Evolutionary conservation across 2,888 invertebrate genomes (phyloP), one percentile per base, ranked within the genome.

Genomic region (Dichetophora obliterata): DNA sequence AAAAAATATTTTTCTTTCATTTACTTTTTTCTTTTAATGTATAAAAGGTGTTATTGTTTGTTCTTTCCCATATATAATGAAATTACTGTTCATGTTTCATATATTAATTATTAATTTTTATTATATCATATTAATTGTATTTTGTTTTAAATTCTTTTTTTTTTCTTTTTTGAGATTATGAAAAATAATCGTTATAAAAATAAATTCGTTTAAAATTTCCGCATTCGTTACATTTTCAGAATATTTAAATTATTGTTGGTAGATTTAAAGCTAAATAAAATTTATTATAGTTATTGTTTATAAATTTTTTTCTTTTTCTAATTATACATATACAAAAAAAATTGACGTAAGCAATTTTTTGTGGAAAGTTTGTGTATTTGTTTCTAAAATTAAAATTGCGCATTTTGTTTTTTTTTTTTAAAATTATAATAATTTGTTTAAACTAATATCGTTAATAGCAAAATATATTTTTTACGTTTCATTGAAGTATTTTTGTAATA

Each of bases 291-390:
- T 54, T 54, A 54, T 6, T 54, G 19, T n/a, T 19, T 54, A 22
- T 54, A 54, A 19, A 65, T 34, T 6, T 2, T n/a, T 31, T 34
- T 19, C 5, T 63, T 63, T 27, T 27, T 31, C 69, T 70, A 9
- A 37, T n/a, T 34, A 70, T 34, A 70, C 70, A 54, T 16, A 4
- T 11, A 5, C 1, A 22, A 34, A 34, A 70, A 70, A 70, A 70
- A 19, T 69, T 34, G 50, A 70, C 50, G 52, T 27, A 70, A 70
- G 31, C 54, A 70, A 34, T 54, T 70, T 50, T 31, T 70, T 31
- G 31, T 31, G 52, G 70, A 54, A 52, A 70, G 54, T 54, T 54
- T 54, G n/a, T n/a, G 52, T 70, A 19, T 4, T 50, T 31, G 3
- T 43, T 37, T 52, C n/a, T 54, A 52, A 69, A 34, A 24, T 19